Conservation (phyloP, 2,113 vertebrate species). For the Heterochromis multidens region DNA sequence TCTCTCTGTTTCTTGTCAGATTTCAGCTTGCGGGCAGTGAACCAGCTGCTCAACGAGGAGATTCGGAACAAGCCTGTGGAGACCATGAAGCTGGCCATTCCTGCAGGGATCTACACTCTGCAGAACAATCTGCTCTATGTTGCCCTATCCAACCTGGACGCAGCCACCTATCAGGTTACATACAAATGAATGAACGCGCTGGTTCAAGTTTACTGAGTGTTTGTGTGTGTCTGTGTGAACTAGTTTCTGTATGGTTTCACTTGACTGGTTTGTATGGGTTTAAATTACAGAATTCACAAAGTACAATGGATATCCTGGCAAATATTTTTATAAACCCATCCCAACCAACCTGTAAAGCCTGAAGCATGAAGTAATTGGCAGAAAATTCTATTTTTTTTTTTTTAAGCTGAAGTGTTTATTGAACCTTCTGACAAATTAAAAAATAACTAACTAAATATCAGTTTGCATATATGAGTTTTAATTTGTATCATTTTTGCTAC, state of each 20-base stretch:
- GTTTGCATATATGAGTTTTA: too few relatives aligned
- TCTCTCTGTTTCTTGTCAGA: constrained; percentile 66
- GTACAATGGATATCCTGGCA: neutral
- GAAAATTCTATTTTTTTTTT: too few relatives aligned
- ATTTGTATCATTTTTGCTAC: too few relatives aligned
- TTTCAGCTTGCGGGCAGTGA: constrained; percentile 81
- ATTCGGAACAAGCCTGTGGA: constrained; percentile 89
- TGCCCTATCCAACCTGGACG: constrained; percentile 95
- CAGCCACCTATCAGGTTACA: constrained; percentile 78
- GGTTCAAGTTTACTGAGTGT: neutral
- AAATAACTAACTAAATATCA: too few relatives aligned
- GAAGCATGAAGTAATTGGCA: too few relatives aligned
- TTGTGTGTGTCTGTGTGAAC: neutral
- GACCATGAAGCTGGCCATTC: constrained; percentile 93
- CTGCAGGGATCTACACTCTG: constrained; percentile 96
- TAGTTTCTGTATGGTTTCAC: neutral
- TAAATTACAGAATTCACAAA: neutral
- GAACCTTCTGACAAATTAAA: too few relatives aligned
- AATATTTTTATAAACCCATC: neutral
- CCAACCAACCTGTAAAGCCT: too few relatives aligned
- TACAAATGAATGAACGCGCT: neutral
- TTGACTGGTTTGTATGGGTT: neutral
- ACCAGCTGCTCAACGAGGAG: constrained; percentile 85
- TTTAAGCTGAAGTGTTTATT: too few relatives aligned
- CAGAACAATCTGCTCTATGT: constrained; percentile 98